These are phyloP conservation scores for Acrossocheilus fasciatus DNA, from an alignment of 2,797 vertebrate genomes.

Conservation along the genomic window DNA sequence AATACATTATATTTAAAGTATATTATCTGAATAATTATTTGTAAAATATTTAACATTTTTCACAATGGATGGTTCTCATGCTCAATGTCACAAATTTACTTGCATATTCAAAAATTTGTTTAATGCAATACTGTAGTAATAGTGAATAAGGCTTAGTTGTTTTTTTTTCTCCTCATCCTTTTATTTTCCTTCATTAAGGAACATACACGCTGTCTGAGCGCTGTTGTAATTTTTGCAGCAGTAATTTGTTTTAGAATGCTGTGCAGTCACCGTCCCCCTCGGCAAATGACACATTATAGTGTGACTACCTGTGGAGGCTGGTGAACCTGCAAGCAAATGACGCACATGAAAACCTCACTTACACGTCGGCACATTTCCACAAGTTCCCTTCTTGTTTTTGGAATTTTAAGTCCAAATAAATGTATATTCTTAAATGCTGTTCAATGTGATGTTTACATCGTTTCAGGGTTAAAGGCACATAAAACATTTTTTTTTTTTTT, in stretches of 20 bases:
- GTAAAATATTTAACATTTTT: background rate
- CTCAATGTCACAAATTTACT: background rate
- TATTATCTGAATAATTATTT: background rate
- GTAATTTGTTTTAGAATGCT: constrained; percentile 48
- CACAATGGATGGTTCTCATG: background rate
- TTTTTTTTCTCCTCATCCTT: constrained; percentile 10
- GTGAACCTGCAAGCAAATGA: constrained; percentile 30
- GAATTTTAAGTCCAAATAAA: background rate
- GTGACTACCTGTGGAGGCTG: constrained; percentile 21
- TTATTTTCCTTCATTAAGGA: constrained; percentile 48
- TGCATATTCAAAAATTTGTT: background rate
- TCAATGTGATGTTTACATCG: background rate
- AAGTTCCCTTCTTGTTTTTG: background rate
- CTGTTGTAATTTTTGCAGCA: constrained; percentile 47
- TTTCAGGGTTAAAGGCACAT: background rate
- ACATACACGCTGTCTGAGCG: constrained; percentile 53
- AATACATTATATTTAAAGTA: background rate
- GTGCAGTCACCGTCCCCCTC: constrained; percentile 9
- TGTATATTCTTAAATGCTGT: background rate
- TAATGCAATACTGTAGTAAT: background rate
- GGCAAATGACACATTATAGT: constrained; percentile 46
- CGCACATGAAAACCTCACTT: constrained; percentile 18
- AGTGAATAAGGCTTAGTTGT: constrained; percentile 27
- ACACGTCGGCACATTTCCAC: background rate
- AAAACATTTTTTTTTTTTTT: too few species aligned